Percentiles rank a stretch among this genome's conserved stretches.
These are phyloP conservation scores for Stegodyphus mimosarum DNA, from an alignment of 1,140 invertebrate genomes.

Conservation along the genomic window DNA sequence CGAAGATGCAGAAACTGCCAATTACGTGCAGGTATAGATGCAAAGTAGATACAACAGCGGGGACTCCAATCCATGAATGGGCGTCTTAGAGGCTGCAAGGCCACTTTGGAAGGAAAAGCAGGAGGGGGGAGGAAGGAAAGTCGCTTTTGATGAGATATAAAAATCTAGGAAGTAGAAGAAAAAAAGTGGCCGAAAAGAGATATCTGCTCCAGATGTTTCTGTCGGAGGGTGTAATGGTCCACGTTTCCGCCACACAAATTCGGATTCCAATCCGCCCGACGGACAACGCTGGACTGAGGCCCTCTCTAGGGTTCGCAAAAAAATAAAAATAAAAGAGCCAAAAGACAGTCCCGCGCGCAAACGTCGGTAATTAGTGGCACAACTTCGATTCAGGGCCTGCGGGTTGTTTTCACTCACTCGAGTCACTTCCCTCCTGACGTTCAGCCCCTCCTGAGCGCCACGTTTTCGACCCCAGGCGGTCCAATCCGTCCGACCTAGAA, in stretches of 20 bases:
- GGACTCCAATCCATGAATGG: slow-evolving; percentile 12
- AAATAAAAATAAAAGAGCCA: neutral
- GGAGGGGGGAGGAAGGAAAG: neutral
- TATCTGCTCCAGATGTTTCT: neutral
- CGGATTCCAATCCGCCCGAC: slow-evolving; percentile 10
- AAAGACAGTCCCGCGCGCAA: slow-evolving; percentile 6
- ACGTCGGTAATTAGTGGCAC: slow-evolving; percentile 50
- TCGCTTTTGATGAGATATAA: neutral
- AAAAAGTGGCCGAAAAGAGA: too few species aligned
- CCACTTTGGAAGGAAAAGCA: neutral
- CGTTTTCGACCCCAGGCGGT: slow-evolving; percentile 31
- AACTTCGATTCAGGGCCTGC: slow-evolving; percentile 28
- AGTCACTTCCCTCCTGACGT: neutral
- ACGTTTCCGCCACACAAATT: neutral
- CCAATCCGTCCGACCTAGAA: slow-evolving; percentile 54
- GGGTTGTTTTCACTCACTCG: slow-evolving; percentile 45
- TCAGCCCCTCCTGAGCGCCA: slow-evolving; percentile 25
- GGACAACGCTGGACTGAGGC: slow-evolving; percentile 11
- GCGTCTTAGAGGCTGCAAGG: neutral
- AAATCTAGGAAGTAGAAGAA: neutral
- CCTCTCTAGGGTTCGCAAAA: slow-evolving; percentile 17
- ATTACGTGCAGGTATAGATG: neutral
- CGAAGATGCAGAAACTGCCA: too few species aligned
- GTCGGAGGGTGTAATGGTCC: neutral
- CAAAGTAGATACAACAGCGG: neutral